Base-by-base conservation (phyloP, 1,140 invertebrate genomes). In the Lordiphosa collinella region DNA sequence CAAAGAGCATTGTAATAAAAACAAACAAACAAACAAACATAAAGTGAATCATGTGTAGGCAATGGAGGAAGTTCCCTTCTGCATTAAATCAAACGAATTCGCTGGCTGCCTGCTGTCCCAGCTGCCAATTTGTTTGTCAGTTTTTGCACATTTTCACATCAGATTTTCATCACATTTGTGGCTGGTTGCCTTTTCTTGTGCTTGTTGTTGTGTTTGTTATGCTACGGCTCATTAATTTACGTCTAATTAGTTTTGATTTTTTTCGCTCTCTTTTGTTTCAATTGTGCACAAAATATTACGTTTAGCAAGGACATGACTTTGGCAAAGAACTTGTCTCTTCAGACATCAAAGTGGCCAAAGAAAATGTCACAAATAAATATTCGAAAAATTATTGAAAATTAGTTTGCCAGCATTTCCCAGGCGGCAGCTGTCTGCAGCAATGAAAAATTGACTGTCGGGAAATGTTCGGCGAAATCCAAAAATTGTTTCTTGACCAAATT, bases 211-310 rank as follows among this genome's bases (percentile, higher is more conserved):
- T 64, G 43, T 55, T 53, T 41, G 55, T 49, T 65, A 31, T 55
- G 60, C 35, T 50, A 43, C 47, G 49, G 55, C 59, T 57, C 70
- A 80, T 82, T 84, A 82, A 85, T 82, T 69, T 65, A 57, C 47
- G 78, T 85, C 78, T 82, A 82, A 82, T 85, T 82, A 78, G 78
- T 82, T 85, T 73, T 73, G 79, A 82, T 82, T 84, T 69, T 59
- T 31, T 52, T 65, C 43, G 46, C 62, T 58, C 50, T 66, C 58
- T 64, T 46, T 14, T 47, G 62, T 55, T 68, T 59, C 61, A 66
- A 55, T 61, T 46, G 43, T 61, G 36, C 44, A 52, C 63, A 40
- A 59, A 53, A 52, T 44, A 64, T 16, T 67, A 44, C 41, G 13
- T 46, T 52, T 48, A 57, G 71, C 82, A 64, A 76, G 74, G 82